phyloP scores from a whole-genome alignment of 2,113 vertebrate species.

The Hippocampus zosterae region DNA sequence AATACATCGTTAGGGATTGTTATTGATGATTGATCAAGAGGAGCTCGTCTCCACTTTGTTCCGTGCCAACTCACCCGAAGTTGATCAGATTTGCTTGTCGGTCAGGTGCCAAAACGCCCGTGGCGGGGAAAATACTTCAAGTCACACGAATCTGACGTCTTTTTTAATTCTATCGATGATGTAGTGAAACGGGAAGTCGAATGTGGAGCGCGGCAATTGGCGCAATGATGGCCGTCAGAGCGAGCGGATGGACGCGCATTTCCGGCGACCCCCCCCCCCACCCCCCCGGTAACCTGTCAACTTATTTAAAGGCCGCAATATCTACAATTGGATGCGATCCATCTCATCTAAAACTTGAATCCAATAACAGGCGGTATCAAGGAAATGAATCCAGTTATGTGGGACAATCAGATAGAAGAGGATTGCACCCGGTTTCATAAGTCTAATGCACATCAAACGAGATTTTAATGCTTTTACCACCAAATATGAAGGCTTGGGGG shows the following conservation, averaged over 20 bases:
- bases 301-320: conserved; percentile 42
- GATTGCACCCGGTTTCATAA: conserved; percentile 49
- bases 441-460: conserved; percentile 44
- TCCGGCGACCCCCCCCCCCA: conserved; percentile 1
- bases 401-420: conserved; percentile 51
- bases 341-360: conserved; percentile 58
- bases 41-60: conserved; percentile 35
- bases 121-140: not conserved
- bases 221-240: not conserved
- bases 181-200: not conserved
- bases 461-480: conserved; percentile 45
- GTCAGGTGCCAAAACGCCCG: not conserved
- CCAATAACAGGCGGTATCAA: conserved; percentile 52
- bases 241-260: not conserved
- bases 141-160: not conserved
- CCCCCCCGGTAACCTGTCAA: conserved; percentile 31
- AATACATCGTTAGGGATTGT: conserved; percentile 42
- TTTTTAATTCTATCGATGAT: not conserved
- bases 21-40: conserved; percentile 50
- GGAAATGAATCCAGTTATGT: conserved; percentile 59
- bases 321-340: conserved; percentile 57
- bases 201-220: not conserved
- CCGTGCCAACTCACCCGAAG: conserved; percentile 9
- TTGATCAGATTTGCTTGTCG: conserved; percentile 40
- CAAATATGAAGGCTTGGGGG: conserved; percentile 11